phyloP scores from a whole-genome alignment of 2,797 vertebrate genomes.

The Epinephelus awoara region DNA sequence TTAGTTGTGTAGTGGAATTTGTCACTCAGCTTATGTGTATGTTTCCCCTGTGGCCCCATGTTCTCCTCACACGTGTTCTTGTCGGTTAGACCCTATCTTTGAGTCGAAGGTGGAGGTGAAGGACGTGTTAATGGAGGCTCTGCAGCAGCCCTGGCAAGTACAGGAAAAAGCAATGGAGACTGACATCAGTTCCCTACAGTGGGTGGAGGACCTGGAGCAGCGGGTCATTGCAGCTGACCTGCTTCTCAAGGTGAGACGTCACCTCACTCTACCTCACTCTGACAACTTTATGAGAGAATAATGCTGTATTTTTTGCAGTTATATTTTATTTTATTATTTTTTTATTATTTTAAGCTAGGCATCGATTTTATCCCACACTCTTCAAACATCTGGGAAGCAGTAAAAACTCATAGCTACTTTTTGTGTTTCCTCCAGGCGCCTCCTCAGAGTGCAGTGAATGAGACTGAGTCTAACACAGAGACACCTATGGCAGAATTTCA shows the following conservation, averaged over 20 bases:
- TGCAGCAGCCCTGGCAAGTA: slow-evolving; percentile 88
- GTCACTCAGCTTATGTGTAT: too few species aligned
- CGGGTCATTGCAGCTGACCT: slow-evolving; percentile 92
- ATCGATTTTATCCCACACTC: too few species aligned
- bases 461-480: slow-evolving; percentile 75
- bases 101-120: slow-evolving; percentile 80
- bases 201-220: slow-evolving; percentile 96
- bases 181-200: slow-evolving; percentile 90
- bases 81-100: slow-evolving; percentile 89
- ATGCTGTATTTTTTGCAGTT: too few species aligned
- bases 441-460: slow-evolving; percentile 72
- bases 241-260: slow-evolving; percentile 89
- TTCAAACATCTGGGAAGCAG: background rate
- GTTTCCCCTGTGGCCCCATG: too few species aligned
- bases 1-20: background rate
- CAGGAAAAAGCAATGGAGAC: slow-evolving; percentile 89
- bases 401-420: background rate
- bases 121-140: slow-evolving; percentile 81
- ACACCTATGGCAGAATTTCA: slow-evolving; percentile 80
- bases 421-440: slow-evolving; percentile 73
- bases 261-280: too few species aligned
- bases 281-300: too few species aligned
- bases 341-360: too few species aligned
- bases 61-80: background rate
- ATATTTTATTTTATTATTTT: too few species aligned